Evolutionary conservation across 2,797 vertebrate species (phyloP), one percentile per base, ranked within the genome.

Genomic region (Gouania willdenowi): DNA sequence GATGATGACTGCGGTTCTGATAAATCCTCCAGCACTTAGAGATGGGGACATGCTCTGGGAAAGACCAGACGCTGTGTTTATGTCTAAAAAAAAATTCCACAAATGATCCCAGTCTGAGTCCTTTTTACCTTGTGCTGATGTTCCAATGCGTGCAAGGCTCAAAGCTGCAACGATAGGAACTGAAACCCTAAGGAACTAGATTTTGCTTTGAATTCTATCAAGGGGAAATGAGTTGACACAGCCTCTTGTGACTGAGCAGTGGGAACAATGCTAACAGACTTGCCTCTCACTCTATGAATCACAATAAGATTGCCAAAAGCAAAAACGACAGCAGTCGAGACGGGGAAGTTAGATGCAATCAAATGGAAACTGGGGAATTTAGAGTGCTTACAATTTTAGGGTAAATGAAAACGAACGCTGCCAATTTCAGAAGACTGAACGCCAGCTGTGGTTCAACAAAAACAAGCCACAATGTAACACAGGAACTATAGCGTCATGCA

Each of bases 401-500:
- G 41, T 10, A 22, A 51, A 28, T 6, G 13, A 19, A 17, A 31
- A n/a, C n/a, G n/a, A 44, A 63, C 64, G 17, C 68, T 68, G 75
- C 64, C 42, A 20, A 6, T n/a, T 24, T 22, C 16, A 21, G 9
- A 32, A 20, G 56, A 32, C 48, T 38, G 50, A 66, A 71, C 54
- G 35, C 31, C 2, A 66, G 71, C 59, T 21, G 41, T 47, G 64
- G 73, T 77, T 62, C 75, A 66, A 32, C 25, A 50, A 51, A 50
- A 54, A 46, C 33, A 40, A 46, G 34, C 26, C 61, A 41, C 4
- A 24, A 9, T 4, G 37, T 16, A 19, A 3, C 13, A 30, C 44
- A n/a, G n/a, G n/a, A n/a, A n/a, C n/a, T n/a, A 70, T 42, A 39
- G 41, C 49, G 37, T 52, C 41, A 15, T 22, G 46, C 7, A 23